Evolutionary conservation across 2,797 vertebrate species (phyloP).

Genomic region (Thripadectes ignobilis): DNA sequence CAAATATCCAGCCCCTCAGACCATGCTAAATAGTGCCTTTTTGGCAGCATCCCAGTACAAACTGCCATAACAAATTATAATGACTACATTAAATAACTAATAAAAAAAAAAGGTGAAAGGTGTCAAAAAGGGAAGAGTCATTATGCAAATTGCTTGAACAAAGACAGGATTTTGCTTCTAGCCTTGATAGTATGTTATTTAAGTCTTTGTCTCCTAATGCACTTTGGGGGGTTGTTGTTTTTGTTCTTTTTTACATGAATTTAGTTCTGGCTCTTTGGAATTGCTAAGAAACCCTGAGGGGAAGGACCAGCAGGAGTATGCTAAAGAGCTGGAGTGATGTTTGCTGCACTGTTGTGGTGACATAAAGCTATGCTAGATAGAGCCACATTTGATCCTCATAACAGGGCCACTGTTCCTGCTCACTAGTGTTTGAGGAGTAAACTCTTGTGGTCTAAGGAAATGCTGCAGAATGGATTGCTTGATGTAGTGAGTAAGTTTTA

Average conservation of each 20-base stretch:
- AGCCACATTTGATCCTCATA: background rate
- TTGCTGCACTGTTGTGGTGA: background rate
- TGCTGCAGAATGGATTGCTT: background rate
- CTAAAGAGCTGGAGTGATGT: background rate
- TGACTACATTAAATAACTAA: slow-evolving; percentile 21
- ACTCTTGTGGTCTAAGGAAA: background rate
- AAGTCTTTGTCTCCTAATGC: background rate
- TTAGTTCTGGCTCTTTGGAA: background rate
- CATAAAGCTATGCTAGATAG: background rate
- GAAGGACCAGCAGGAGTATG: background rate
- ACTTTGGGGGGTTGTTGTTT: background rate
- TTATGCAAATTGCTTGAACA: background rate
- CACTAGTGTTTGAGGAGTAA: background rate
- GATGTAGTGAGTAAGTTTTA: background rate
- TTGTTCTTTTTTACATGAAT: background rate
- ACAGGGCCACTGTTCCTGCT: background rate
- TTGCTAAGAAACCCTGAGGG: background rate
- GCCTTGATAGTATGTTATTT: background rate
- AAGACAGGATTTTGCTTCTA: background rate
- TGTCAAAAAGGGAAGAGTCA: background rate
- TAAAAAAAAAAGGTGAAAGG: background rate
- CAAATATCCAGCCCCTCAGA: background rate
- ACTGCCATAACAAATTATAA: background rate
- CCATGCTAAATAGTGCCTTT: background rate
- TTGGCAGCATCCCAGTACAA: slow-evolving; percentile 13